Conservation (phyloP, 1,140 invertebrate genomes). For the Amyelois transitella region DNA sequence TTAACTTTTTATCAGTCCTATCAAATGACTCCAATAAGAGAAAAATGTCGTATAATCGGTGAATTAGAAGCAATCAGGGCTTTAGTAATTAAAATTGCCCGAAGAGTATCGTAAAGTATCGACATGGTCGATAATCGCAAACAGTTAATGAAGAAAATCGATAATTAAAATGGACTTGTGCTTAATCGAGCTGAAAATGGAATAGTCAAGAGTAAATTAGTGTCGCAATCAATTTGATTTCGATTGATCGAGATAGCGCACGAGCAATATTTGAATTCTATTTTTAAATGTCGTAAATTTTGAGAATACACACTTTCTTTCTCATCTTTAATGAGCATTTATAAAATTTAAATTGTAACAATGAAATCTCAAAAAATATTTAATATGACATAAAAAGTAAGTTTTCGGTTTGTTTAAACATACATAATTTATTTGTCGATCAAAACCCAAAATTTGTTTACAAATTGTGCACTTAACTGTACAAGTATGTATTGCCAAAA, state of each 20-base stretch:
- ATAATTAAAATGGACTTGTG: conserved; percentile 55
- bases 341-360: too few relatives aligned
- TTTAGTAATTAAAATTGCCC: conserved; percentile 49
- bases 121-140: conserved; percentile 64
- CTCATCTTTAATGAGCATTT: too few relatives aligned
- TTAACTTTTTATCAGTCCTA: conserved; percentile 21
- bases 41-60: conserved; percentile 33
- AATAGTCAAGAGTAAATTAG: conserved; percentile 25
- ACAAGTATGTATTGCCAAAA: background rate
- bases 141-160: conserved; percentile 63
- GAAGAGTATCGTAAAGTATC: conserved; percentile 52
- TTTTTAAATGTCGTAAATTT: too few relatives aligned
- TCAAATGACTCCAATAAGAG: conserved; percentile 28
- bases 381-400: too few relatives aligned
- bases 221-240: background rate
- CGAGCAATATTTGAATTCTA: too few relatives aligned
- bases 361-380: too few relatives aligned
- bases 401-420: too few relatives aligned
- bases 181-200: conserved; percentile 68
- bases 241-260: background rate
- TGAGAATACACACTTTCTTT: too few relatives aligned
- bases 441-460: background rate
- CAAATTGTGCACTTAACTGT: background rate
- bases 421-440: background rate
- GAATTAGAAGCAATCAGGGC: conserved; percentile 44